Percentiles rank a stretch among this genome's conserved stretches.
Evolutionary conservation across 2,797 vertebrate genomes (phyloP).

Genomic region (Urophycis tenuis): DNA sequence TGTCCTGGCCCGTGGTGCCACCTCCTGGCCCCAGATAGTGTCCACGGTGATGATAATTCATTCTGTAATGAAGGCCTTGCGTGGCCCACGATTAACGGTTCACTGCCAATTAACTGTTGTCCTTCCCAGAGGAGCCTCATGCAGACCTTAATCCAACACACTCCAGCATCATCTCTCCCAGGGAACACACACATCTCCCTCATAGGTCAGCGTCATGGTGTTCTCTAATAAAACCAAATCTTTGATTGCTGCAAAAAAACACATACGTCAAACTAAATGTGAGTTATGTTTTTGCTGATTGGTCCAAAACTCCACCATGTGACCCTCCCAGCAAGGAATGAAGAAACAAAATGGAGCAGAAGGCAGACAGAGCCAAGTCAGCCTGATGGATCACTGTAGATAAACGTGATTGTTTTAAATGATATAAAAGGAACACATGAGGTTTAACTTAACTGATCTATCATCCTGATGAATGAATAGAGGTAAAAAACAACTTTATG

Average conservation of each 20-base stretch:
- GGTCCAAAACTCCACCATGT: background rate
- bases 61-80: slow-evolving; percentile 55
- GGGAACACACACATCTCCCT: slow-evolving; percentile 22
- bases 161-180: slow-evolving; percentile 48
- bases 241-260: background rate
- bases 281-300: background rate
- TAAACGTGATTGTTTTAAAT: slow-evolving; percentile 7
- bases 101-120: slow-evolving; percentile 64
- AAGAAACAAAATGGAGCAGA: slow-evolving; percentile 4
- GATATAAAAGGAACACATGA: background rate
- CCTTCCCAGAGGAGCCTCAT: slow-evolving; percentile 41
- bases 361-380: background rate
- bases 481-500: background rate
- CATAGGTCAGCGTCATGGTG: slow-evolving; percentile 14
- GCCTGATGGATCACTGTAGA: slow-evolving; percentile 13
- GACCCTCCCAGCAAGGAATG: slow-evolving; percentile 11
- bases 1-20: slow-evolving; percentile 31
- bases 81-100: slow-evolving; percentile 59
- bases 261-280: background rate
- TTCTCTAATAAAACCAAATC: background rate
- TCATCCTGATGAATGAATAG: background rate
- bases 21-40: slow-evolving; percentile 36
- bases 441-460: background rate
- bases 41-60: slow-evolving; percentile 51
- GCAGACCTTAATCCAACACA: slow-evolving; percentile 53